These are phyloP conservation scores for Cephus pygmeus DNA, from an alignment of 2,888 invertebrate species.

Conservation along the genomic window DNA sequence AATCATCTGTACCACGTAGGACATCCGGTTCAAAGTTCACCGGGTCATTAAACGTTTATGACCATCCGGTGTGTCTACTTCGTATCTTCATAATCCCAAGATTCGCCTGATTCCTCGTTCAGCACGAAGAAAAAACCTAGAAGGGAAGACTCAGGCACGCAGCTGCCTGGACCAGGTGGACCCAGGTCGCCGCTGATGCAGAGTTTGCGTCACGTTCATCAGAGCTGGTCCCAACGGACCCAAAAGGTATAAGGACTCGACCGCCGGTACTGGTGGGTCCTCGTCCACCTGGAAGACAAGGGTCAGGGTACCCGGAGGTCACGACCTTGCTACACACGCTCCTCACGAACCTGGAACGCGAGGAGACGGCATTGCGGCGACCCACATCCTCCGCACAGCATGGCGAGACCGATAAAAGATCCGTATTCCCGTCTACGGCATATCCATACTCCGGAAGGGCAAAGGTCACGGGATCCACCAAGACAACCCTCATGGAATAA, in stretches of 20 bases:
- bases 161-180: neutral
- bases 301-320: slow-evolving; percentile 18
- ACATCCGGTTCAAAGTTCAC: neutral
- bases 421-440: neutral
- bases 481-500: neutral
- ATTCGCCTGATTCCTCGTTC: neutral
- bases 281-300: neutral
- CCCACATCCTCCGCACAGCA: slow-evolving; percentile 24
- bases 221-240: too few species aligned
- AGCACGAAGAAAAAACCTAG: neutral
- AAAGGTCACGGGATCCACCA: neutral
- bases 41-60: neutral
- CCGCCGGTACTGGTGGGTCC: too few species aligned
- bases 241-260: too few species aligned
- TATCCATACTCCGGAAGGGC: neutral
- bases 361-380: slow-evolving; percentile 30
- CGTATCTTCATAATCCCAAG: neutral
- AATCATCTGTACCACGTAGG: neutral
- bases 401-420: slow-evolving; percentile 1
- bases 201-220: too few species aligned
- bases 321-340: slow-evolving; percentile 14
- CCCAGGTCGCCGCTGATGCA: neutral
- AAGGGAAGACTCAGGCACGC: neutral
- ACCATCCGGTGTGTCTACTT: neutral
- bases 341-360: slow-evolving; percentile 14